These are phyloP conservation scores for Patella ulyssiponensis DNA, from an alignment of 2,888 invertebrate species.

Conservation along the genomic window DNA sequence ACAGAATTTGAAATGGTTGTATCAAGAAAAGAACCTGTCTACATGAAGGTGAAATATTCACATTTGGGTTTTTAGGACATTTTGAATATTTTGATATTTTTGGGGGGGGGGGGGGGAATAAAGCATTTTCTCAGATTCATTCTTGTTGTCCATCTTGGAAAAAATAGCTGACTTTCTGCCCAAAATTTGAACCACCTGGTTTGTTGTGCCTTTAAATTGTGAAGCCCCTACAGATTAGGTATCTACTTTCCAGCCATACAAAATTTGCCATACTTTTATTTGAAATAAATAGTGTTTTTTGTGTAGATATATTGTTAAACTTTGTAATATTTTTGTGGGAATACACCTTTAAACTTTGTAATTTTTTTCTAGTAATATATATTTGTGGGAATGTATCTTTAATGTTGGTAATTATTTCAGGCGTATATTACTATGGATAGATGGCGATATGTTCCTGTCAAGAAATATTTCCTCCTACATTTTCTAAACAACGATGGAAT, in stretches of 20 bases:
- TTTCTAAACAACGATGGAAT: conserved; percentile 60
- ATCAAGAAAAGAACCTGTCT: conserved; percentile 54
- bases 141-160: neutral
- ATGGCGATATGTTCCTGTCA: conserved; percentile 64
- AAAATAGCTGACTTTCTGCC: neutral
- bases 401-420: conserved; percentile 38
- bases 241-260: too few relatives aligned
- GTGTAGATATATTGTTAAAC: neutral
- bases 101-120: too few relatives aligned
- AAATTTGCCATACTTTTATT: too few relatives aligned
- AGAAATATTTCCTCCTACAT: conserved; percentile 63
- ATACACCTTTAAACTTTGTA: neutral
- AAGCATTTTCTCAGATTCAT: neutral
- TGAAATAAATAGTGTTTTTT: neutral
- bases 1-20: conserved; percentile 54
- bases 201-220: too few relatives aligned
- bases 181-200: too few relatives aligned
- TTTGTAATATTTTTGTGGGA: neutral
- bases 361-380: neutral
- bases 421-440: conserved; percentile 57
- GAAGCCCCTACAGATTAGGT: neutral
- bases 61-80: too few relatives aligned
- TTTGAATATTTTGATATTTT: too few relatives aligned
- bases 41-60: conserved; percentile 55
- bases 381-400: conserved; percentile 16